Conservation (phyloP, 2,888 invertebrate species). For the Theretra japonica region DNA sequence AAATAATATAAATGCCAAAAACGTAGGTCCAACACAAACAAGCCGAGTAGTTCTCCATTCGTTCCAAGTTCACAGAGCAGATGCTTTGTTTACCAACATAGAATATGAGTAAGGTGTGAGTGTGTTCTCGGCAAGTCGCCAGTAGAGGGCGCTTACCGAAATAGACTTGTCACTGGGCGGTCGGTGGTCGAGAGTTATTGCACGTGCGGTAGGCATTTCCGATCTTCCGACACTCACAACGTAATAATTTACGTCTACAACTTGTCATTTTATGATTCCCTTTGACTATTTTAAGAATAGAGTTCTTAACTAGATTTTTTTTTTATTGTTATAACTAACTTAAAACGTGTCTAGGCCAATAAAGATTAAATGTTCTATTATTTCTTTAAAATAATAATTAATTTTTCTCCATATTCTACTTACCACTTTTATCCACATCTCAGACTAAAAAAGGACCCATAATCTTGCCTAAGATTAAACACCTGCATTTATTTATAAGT, state of each 20-base stretch:
- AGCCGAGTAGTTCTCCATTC: neutral
- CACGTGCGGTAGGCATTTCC: slow-evolving; percentile 75
- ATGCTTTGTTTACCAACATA: slow-evolving; percentile 80
- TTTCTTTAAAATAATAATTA: too few relatives aligned
- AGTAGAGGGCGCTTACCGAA: slow-evolving; percentile 79
- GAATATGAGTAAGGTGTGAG: slow-evolving; percentile 74
- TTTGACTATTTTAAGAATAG: slow-evolving; percentile 9
- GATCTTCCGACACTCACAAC: slow-evolving; percentile 59
- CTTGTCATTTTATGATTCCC: slow-evolving; percentile 33
- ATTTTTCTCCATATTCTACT: too few relatives aligned
- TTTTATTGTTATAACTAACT: neutral
- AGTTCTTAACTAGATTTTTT: neutral
- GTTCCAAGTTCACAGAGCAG: slow-evolving; percentile 38
- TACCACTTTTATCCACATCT: too few relatives aligned
- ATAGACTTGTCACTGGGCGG: slow-evolving; percentile 72
- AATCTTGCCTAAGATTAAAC: too few relatives aligned
- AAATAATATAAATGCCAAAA: neutral
- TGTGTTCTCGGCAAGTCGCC: slow-evolving; percentile 77
- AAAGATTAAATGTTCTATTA: too few relatives aligned
- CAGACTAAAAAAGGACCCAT: too few relatives aligned
- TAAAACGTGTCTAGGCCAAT: neutral
- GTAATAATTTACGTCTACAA: slow-evolving; percentile 14
- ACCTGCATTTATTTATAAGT: too few relatives aligned
- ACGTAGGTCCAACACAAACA: neutral
- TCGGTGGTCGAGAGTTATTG: slow-evolving; percentile 55